Base-by-base conservation (phyloP, 2,888 invertebrate species). In the Ctenicera cuprea region DNA sequence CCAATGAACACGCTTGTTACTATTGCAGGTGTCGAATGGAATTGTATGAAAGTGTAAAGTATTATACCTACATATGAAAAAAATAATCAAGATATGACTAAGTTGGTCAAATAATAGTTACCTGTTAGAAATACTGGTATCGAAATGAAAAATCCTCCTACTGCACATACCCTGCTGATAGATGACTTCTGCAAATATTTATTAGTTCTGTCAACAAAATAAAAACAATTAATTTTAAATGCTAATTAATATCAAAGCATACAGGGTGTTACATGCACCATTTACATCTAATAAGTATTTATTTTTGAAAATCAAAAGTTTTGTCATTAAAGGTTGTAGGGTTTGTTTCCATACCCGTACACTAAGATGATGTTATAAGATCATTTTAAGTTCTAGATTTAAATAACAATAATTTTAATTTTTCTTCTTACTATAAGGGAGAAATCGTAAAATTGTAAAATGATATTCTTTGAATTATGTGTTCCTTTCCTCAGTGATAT, bases 71-170 rank as follows among this genome's bases (percentile, higher is more conserved):
- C 59, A 90, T 89, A 77, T 71, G 74, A 80, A 45, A 64, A 1
- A 43, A 45, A 26, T 20, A 30, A 20, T 20, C 3, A 48, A 14
- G 8, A 3, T 11, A 18, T 20, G 11, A 18, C 2, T 48, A 48
- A 1, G 4, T 18, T 18, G 1, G 2, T 18, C 3, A 48, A 11
- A 20, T 20, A 48, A 18, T 48, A 54, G n/a, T 45, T 88, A 96
- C 97, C 95, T 87, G 97, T 95, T 86, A 97, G 90, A 88, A 97
- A 97, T 80, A 96, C 94, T 79, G 97, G 97, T 89, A 97, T 96
- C 71, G 97, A 97, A 84, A 97, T 93, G 86, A 97, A 97, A 88
- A 97, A 97, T 77, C 97, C 97, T 81, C 95, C 95, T 77, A 97
- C 95, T 65, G 97, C 97, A 85, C 97, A 95, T 33, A 96, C 94